Evolutionary conservation across 2,113 vertebrate species (phyloP), one percentile per base, ranked within the genome.

Genomic region (Panthera tigris): DNA sequence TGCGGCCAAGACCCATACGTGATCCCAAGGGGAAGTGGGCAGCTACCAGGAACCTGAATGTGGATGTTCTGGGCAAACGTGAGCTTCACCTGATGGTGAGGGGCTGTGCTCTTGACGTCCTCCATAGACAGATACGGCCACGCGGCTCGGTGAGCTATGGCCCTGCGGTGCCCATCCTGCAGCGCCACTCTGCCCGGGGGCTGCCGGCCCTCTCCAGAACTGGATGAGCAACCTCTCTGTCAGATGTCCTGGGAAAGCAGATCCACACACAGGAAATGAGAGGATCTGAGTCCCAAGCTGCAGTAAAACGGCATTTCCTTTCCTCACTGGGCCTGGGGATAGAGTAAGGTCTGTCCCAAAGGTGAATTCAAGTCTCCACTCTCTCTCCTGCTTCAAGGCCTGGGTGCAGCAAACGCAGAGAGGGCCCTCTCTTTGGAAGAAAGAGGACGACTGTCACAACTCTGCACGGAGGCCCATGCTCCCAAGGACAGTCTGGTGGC

Each of bases 81-180:
- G 45, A 55, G 57, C 16, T 48, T 66, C 31, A 5, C 65, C 15
- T 25, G 31, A 19, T 2, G 83, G 5, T 18, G 36, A 31, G 9
- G n/a, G 29, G 5, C 29, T 4, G 50, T 48, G 21, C 4, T 13
- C 18, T 25, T 6, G 1, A 9, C 0, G 2, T 15, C n/a, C 69
- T 52, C 13, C 29, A 19, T 0, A 13, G 11, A 16, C 2, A 1
- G 19, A 33, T 3, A 0, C 12, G 5, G 11, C 57, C 52, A 1
- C 5, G 13, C 1, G 15, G 15, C 48, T 0, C 4, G 4, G 55
- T 2, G 4, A 13, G 0, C 48, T 63, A 36, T 5, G 21, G 48
- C 55, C 18, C 80, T 3, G 45, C 0, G 21, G 45, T 3, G n/a
- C 12, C 41, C 33, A 16, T 18, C 23, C 10, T 5, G 7, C 11